Percentiles rank a stretch among this genome's conserved stretches.
Evolutionary conservation across 2,113 vertebrate genomes (phyloP).

Genomic region (Geothlypis trichas): DNA sequence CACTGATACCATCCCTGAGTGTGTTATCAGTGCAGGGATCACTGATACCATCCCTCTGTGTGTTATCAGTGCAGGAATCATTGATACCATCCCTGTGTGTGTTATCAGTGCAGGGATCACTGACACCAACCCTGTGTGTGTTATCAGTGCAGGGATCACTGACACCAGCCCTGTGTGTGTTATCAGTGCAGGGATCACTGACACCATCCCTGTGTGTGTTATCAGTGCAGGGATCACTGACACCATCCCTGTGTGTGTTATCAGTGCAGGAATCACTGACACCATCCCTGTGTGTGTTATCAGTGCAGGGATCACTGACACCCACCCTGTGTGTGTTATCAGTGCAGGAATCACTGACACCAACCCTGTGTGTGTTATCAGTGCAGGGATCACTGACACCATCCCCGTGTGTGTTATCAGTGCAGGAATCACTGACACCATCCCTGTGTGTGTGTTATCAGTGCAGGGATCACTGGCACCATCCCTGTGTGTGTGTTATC

Average conservation of each 20-base stretch:
- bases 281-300: background rate
- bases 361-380: background rate
- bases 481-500: too few species aligned
- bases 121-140: fast-evolving
- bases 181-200: too few species aligned
- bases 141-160: too few species aligned
- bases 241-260: background rate
- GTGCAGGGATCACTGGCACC: background rate
- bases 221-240: too few species aligned
- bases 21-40: too few species aligned
- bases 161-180: fast-evolving
- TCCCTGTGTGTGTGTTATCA: too few species aligned
- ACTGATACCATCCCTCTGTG: fast-evolving
- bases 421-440: background rate
- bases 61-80: too few species aligned
- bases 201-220: background rate
- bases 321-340: fast-evolving
- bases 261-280: background rate
- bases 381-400: too few species aligned
- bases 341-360: too few species aligned
- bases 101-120: too few species aligned
- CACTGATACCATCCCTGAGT: fast-evolving
- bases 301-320: too few species aligned
- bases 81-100: fast-evolving
- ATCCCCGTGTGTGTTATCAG: fast-evolving